Conservation (phyloP, 2,797 vertebrate species). For the Danionella dracula region DNA sequence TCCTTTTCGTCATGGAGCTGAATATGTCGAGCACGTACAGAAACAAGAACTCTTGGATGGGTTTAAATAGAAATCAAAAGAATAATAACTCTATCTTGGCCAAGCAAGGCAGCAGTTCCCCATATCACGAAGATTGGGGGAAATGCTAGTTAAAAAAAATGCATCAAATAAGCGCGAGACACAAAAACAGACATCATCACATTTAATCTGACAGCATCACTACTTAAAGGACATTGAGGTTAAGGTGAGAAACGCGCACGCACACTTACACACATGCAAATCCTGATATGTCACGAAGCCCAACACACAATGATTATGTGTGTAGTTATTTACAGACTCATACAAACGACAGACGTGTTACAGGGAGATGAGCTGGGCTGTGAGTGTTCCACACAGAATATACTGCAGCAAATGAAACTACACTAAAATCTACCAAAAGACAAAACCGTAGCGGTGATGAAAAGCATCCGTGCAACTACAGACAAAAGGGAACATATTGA, state of each 20-base stretch:
- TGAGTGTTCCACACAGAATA: constrained; percentile 17
- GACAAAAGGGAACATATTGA: background rate
- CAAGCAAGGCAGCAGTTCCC: constrained; percentile 40
- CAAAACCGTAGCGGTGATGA: constrained; percentile 5
- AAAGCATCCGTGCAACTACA: constrained; percentile 5
- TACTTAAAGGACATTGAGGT: constrained; percentile 35
- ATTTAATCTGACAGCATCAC: constrained; percentile 33
- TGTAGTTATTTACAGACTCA: constrained; percentile 28
- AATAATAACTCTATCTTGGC: constrained; percentile 38
- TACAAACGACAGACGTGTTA: constrained; percentile 14
- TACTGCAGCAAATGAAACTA: constrained; percentile 10
- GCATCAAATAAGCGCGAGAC: background rate
- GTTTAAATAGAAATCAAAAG: background rate
- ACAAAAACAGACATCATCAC: constrained; percentile 16
- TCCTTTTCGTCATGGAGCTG: constrained; percentile 20
- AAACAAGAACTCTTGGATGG: constrained; percentile 22
- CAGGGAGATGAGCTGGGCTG: background rate
- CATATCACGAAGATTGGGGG: constrained; percentile 24
- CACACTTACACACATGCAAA: constrained; percentile 25
- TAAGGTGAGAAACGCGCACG: constrained; percentile 31
- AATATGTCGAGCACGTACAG: constrained; percentile 9
- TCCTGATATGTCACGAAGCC: constrained; percentile 50
- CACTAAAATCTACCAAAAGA: constrained; percentile 22
- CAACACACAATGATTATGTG: constrained; percentile 10
- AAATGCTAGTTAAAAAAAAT: constrained; percentile 9